Evolutionary conservation across 2,888 invertebrate genomes (phyloP).

Genomic region (Cremastinae sp.): DNA sequence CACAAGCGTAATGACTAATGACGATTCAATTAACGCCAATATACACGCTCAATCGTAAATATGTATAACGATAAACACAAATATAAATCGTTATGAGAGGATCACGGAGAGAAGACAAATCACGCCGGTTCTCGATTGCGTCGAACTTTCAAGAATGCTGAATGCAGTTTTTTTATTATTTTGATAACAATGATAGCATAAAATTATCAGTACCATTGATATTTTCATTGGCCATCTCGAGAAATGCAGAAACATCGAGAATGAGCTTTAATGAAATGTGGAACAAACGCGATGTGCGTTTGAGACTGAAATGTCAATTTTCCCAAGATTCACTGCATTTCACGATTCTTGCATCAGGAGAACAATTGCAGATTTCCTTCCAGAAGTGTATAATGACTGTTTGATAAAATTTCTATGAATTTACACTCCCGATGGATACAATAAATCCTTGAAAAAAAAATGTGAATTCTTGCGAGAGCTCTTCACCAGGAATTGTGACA

Average conservation of each 20-base stretch:
- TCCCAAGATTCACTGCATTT: too few species aligned
- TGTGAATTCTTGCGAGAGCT: conserved; percentile 16
- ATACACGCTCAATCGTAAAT: too few species aligned
- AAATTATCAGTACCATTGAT: too few species aligned
- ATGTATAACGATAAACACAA: conserved; percentile 15
- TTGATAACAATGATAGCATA: background rate
- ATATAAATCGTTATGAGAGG: background rate
- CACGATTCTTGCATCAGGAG: background rate
- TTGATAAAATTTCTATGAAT: conserved; percentile 7
- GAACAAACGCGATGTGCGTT: too few species aligned
- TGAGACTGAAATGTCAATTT: too few species aligned
- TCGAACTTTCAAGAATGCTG: background rate
- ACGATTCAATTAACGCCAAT: background rate
- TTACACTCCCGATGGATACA: background rate
- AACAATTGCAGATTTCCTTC: conserved; percentile 25
- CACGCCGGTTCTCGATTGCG: background rate
- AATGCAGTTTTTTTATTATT: background rate
- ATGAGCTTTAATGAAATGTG: too few species aligned
- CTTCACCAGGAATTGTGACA: conserved; percentile 23
- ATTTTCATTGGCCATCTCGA: too few species aligned
- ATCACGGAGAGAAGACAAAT: background rate
- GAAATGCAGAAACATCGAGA: too few species aligned
- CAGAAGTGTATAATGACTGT: conserved; percentile 17
- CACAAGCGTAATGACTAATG: conserved; percentile 2
- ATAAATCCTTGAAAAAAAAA: conserved; percentile 39